Percentiles rank a stretch among this genome's conserved stretches.
Evolutionary conservation across 2,797 vertebrate species (phyloP).

Genomic region (Poecile montanus): DNA sequence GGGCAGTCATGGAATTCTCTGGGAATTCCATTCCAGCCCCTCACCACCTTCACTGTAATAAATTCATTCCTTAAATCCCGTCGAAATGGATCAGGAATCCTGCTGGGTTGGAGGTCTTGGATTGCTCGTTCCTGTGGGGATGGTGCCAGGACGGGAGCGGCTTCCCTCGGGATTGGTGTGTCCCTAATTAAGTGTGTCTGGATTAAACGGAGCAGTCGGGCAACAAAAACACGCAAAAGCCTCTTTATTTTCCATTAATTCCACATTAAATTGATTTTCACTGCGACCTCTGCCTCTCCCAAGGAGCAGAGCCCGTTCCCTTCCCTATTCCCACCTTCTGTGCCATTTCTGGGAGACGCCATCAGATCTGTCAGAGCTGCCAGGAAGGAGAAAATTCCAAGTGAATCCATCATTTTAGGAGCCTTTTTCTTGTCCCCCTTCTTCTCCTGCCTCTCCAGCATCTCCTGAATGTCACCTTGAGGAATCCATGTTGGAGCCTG

Average conservation of each 20-base stretch:
- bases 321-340: background rate
- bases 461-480: slow-evolving; percentile 27
- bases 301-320: background rate
- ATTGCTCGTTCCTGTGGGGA: background rate
- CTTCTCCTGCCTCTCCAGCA: background rate
- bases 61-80: background rate
- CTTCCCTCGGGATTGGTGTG: background rate
- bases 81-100: background rate
- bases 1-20: background rate
- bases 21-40: background rate
- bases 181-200: background rate
- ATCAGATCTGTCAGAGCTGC: background rate
- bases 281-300: background rate
- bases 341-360: accelerated
- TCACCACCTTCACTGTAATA: accelerated
- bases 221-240: background rate
- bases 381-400: background rate
- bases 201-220: background rate
- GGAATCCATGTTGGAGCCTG: accelerated
- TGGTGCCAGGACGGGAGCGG: accelerated
- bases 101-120: background rate
- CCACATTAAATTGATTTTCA: background rate
- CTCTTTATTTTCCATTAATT: background rate
- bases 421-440: background rate
- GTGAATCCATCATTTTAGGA: background rate